These are phyloP conservation scores for Oncorhynchus masou DNA, from an alignment of 2,113 vertebrate species.

Conservation along the genomic window DNA sequence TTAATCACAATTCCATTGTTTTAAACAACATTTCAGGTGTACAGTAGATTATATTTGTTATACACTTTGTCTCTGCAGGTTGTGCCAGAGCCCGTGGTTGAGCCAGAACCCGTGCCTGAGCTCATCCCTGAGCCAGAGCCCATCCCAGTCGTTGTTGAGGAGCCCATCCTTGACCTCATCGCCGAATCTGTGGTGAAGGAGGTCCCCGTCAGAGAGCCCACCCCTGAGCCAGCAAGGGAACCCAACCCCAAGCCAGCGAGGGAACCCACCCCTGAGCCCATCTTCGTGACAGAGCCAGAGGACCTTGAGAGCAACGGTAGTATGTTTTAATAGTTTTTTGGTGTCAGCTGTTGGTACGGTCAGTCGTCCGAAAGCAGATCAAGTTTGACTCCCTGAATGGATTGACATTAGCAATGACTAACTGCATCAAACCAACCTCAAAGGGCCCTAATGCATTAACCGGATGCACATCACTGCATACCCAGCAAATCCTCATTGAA, in stretches of 20 bases:
- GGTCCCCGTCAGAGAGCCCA: background rate
- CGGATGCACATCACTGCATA: background rate
- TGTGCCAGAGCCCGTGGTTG: conserved; percentile 4
- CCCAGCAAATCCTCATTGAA: background rate
- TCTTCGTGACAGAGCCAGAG: background rate
- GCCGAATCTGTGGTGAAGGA: background rate
- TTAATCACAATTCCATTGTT: no score
- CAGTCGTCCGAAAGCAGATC: no score
- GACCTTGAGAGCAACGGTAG: background rate
- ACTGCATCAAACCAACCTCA: background rate
- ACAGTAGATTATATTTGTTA: background rate
- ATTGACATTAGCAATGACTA: no score
- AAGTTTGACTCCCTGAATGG: no score
- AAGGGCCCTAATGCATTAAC: background rate
- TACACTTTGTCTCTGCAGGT: background rate
- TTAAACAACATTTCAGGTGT: no score
- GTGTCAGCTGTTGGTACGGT: no score
- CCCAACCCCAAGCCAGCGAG: background rate
- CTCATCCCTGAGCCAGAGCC: background rate
- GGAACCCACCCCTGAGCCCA: background rate
- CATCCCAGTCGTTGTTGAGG: background rate
- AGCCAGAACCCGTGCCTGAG: background rate
- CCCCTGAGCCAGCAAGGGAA: no score
- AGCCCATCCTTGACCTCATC: conserved; percentile 3
- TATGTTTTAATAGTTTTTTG: background rate